Conservation (phyloP, 2,113 vertebrate genomes). For the Theristicus caerulescens region DNA sequence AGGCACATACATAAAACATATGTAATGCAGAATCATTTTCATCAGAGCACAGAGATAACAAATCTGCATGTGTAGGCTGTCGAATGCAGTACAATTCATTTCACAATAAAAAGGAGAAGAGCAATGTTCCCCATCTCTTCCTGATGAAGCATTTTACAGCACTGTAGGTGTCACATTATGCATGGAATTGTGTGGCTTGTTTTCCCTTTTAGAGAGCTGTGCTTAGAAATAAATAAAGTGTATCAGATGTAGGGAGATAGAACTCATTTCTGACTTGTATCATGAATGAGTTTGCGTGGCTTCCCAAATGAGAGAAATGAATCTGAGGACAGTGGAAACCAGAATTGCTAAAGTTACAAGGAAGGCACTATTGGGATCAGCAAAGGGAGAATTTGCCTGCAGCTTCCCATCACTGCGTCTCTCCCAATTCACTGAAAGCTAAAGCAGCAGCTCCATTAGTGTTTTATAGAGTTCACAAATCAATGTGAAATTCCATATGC, state of each 20-base stretch:
- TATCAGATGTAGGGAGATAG: background rate
- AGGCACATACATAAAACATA: background rate
- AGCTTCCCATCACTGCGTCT: background rate
- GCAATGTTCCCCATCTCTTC: background rate
- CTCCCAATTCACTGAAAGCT: background rate
- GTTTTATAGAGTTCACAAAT: constrained; percentile 48
- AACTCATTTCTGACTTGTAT: background rate
- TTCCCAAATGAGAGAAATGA: background rate
- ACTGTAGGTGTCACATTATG: background rate
- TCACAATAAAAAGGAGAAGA: background rate
- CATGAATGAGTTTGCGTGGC: background rate
- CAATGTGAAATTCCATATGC: constrained; percentile 41
- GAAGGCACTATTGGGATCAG: background rate
- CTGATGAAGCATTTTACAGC: constrained; percentile 20
- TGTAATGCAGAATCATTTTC: background rate
- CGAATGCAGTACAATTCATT: background rate
- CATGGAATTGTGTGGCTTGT: background rate
- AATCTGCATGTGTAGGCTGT: background rate
- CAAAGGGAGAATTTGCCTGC: background rate
- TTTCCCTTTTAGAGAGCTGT: background rate
- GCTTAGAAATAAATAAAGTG: background rate
- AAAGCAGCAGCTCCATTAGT: constrained; percentile 13
- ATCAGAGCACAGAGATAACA: background rate
- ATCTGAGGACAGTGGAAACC: background rate
- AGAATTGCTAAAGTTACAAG: background rate